phyloP scores from a whole-genome alignment of 2,888 invertebrate species.

The Leistus spinibarbis region DNA sequence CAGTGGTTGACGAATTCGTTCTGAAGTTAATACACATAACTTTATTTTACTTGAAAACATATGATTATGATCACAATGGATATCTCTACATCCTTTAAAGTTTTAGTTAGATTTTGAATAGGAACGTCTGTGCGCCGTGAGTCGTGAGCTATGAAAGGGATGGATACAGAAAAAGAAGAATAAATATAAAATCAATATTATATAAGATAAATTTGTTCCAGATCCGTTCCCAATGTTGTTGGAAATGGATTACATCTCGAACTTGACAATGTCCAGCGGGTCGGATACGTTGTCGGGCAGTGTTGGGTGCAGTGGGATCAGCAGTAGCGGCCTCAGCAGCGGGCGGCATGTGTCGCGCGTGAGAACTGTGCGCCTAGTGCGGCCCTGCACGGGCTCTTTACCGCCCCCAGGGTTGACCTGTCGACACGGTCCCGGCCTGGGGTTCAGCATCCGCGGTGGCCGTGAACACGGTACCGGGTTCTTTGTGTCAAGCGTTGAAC shows the following conservation, averaged over 20 bases:
- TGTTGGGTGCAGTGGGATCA: conserved; percentile 50
- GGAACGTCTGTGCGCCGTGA: too few relatives aligned
- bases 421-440: conserved; percentile 71
- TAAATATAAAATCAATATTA: too few relatives aligned
- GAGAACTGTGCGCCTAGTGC: conserved; percentile 64
- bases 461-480: conserved; percentile 91
- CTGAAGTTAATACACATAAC: too few relatives aligned
- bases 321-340: conserved; percentile 53
- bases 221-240: background rate
- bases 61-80: too few relatives aligned
- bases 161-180: too few relatives aligned
- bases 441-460: conserved; percentile 85
- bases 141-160: too few relatives aligned
- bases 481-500: conserved; percentile 87
- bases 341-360: conserved; percentile 63
- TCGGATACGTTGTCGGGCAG: conserved; percentile 57
- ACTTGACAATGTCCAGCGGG: conserved; percentile 45
- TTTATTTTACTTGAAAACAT: too few relatives aligned
- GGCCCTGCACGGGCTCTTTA: conserved; percentile 51
- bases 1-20: too few relatives aligned
- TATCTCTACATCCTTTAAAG: too few relatives aligned
- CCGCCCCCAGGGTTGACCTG: conserved; percentile 58
- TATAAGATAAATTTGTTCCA: too few relatives aligned
- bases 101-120: too few relatives aligned
- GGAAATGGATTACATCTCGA: conserved; percentile 48